phyloP scores from a whole-genome alignment of 2,888 invertebrate species.

The Lamellibrachia satsuma region DNA sequence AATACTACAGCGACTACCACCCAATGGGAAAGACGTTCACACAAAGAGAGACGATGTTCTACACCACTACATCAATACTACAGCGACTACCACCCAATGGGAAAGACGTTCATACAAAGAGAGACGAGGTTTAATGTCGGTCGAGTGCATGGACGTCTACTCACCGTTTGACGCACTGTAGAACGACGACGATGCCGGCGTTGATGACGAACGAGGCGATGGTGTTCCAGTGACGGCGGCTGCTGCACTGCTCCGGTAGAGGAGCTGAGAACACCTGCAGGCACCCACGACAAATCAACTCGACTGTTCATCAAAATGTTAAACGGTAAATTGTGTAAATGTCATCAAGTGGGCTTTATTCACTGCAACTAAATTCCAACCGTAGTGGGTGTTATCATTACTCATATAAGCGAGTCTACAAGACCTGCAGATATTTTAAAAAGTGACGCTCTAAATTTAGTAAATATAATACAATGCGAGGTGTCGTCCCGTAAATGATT shows the following conservation, averaged over 20 bases:
- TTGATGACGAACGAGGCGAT: background rate
- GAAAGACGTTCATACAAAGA: too few relatives aligned
- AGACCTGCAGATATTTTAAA: too few relatives aligned
- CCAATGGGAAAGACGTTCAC: too few relatives aligned
- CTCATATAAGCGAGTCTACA: too few relatives aligned
- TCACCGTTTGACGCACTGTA: constrained; percentile 1
- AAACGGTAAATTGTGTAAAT: background rate
- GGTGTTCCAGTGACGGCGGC: background rate
- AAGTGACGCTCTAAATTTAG: too few relatives aligned
- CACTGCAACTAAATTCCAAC: too few relatives aligned
- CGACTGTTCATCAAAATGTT: background rate
- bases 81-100: background rate
- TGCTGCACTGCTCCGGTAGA: background rate
- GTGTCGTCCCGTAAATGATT: too few relatives aligned
- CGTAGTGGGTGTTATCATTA: too few relatives aligned
- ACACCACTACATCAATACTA: too few relatives aligned
- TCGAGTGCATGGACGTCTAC: background rate
- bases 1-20: background rate
- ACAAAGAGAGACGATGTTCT: too few relatives aligned
- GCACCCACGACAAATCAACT: background rate
- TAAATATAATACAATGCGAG: too few relatives aligned
- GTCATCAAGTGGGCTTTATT: too few relatives aligned
- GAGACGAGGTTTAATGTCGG: background rate
- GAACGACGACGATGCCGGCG: background rate
- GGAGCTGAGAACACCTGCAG: background rate